phyloP scores from a whole-genome alignment of 2,888 invertebrate genomes.

The Tribolium freemani region DNA sequence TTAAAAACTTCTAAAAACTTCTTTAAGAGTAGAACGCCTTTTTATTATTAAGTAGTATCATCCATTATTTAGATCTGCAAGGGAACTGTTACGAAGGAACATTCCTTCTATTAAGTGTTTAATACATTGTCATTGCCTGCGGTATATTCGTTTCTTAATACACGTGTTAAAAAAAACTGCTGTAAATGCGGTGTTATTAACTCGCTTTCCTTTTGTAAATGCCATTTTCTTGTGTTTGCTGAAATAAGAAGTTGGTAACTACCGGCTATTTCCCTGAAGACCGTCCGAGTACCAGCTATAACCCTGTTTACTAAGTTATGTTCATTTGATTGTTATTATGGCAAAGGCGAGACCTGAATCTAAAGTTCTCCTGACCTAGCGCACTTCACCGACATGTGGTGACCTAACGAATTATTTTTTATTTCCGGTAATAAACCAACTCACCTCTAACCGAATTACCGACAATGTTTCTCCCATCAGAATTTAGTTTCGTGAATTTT shows the following conservation, averaged over 20 bases:
- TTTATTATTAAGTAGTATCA: no score
- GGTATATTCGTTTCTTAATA: background rate
- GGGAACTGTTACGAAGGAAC: no score
- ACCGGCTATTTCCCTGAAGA: conserved; percentile 52
- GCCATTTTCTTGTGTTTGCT: conserved; percentile 32
- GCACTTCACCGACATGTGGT: background rate
- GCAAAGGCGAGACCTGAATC: conserved; percentile 52
- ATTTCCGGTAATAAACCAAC: no score
- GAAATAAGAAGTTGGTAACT: conserved; percentile 50
- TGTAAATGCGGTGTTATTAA: conserved; percentile 40
- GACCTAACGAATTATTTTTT: no score
- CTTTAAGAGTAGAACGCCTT: no score
- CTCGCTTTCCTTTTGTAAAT: conserved; percentile 27
- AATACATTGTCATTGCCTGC: no score
- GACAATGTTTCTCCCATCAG: no score
- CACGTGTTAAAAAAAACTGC: conserved; percentile 4
- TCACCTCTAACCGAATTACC: no score
- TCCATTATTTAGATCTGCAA: no score
- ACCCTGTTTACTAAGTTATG: conserved; percentile 57
- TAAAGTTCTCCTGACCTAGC: background rate
- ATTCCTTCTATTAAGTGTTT: no score
- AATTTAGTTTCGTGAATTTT: no score
- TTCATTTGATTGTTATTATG: conserved; percentile 60
- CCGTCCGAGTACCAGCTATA: conserved; percentile 51
- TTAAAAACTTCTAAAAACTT: no score